Base-by-base conservation (phyloP, 1,140 invertebrate species). In the Drosophila erecta region DNA sequence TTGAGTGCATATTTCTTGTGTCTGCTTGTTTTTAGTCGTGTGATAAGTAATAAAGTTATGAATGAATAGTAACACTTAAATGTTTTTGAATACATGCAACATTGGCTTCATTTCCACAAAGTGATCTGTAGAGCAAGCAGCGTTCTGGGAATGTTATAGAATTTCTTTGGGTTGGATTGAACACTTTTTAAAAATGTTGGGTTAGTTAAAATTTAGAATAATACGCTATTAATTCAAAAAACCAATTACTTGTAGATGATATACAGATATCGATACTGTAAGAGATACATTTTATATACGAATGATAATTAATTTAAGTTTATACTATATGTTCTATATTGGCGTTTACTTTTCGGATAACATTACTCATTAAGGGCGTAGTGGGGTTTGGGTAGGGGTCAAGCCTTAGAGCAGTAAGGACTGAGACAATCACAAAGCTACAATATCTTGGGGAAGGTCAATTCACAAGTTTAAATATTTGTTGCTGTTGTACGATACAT, bases 191-290 rank as follows among this genome's bases (percentile, higher is more conserved):
- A 47, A 24, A 69, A 37, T 20, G n/a, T 5, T 15, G 17, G 17
- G 65, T 71, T 73, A 55, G 57, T 54, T 30, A 1, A 47, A 87
- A 74, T 87, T 87, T 77, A 22, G 67, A 87, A 79, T 83, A 75
- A 24, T 57, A 30, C 66, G 60, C 15, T 12, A 57, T 30, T 8
- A 40, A 35, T 70, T 66, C 24, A 79, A 89, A 67, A 15, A 77
- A 84, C 72, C 85, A 89, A 87, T 90, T 87, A 84, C 80, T 87
- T 87, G 76, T 79, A 76, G 79, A 77, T 84, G 76, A 89, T 41
- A 62, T 17, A 71, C 57, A 47, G 38, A 54, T 62, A 76, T 40
- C 65, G 65, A 69, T 75, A 83, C 76, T 84, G 73, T 89, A 84
- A 89, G 59, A 89, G 47, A 89, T 69, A 83, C 77, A 62, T 65